A percentile compares a stretch with the other conserved stretches of the same genome.
Evolutionary conservation across 1,140 invertebrate species (phyloP).

Genomic region (Dreissena polymorpha): DNA sequence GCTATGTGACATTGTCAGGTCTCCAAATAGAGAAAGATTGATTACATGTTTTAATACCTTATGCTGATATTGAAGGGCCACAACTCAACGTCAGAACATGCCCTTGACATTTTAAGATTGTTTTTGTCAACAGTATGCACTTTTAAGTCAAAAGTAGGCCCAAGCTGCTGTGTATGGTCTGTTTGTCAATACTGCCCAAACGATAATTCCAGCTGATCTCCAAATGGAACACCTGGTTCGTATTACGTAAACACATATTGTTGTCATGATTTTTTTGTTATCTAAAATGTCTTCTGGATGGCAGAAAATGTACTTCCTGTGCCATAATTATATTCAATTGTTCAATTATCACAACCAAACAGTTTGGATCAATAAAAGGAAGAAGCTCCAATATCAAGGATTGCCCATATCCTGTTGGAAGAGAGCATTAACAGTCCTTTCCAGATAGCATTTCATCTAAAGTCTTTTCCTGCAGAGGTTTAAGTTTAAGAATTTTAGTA

Average conservation of each 20-base stretch:
- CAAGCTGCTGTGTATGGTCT: too few relatives aligned
- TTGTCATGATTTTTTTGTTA: background rate
- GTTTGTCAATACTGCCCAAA: too few relatives aligned
- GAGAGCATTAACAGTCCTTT: conserved; percentile 28
- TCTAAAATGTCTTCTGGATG: conserved; percentile 33
- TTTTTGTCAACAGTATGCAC: too few relatives aligned
- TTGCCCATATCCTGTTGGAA: conserved; percentile 42
- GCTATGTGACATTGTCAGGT: background rate
- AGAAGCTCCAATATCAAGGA: conserved; percentile 24
- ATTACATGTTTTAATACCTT: too few relatives aligned
- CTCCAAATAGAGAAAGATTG: too few relatives aligned
- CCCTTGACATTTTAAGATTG: too few relatives aligned
- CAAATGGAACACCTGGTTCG: too few relatives aligned
- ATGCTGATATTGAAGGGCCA: too few relatives aligned
- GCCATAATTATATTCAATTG: conserved; percentile 30
- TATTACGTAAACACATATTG: too few relatives aligned
- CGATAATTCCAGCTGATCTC: too few relatives aligned
- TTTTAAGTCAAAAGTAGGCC: too few relatives aligned
- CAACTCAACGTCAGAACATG: too few relatives aligned
- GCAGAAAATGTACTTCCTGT: conserved; percentile 19
- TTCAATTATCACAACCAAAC: conserved; percentile 18
- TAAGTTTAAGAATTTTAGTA: background rate
- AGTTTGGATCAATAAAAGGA: conserved; percentile 10
- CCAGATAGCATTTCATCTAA: conserved; percentile 1
- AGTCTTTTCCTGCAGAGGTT: conserved; percentile 3